Percentiles rank a stretch among this genome's conserved stretches.
These are phyloP conservation scores for Drymodes brunneopygia DNA, from an alignment of 2,113 vertebrate species.

Conservation along the genomic window DNA sequence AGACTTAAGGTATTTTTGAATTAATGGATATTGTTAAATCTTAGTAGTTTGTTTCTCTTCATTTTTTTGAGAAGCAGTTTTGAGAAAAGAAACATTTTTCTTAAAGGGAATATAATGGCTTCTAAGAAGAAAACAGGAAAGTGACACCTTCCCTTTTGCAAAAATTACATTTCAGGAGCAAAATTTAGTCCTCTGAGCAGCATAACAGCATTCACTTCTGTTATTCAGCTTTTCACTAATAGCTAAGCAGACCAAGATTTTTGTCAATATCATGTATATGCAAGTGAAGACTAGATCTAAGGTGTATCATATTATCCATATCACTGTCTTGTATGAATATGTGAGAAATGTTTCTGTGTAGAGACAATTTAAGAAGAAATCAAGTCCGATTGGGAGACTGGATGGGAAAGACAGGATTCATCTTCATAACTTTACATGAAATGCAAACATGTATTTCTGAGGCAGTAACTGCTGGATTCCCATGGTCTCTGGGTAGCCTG, in stretches of 20 bases:
- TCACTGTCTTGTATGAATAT: not conserved
- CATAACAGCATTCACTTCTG: not conserved
- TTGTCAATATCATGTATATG: not conserved
- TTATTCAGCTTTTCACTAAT: not conserved
- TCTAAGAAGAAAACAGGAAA: not conserved
- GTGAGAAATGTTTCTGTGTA: not conserved
- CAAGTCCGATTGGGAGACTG: not conserved
- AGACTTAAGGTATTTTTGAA: not conserved
- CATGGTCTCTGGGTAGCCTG: not conserved
- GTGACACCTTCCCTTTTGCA: not conserved
- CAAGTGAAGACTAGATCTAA: not conserved
- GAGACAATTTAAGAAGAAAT: not conserved
- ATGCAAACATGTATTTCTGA: not conserved
- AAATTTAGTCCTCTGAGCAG: not conserved
- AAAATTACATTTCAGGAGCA: not conserved
- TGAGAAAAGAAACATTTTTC: not conserved
- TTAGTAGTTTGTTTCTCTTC: not conserved
- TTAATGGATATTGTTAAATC: not conserved
- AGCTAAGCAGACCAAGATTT: not conserved
- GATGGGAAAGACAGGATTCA: not conserved
- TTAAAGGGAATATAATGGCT: not conserved
- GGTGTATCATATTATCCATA: not conserved
- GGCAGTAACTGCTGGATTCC: not conserved
- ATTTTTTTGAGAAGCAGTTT: not conserved
- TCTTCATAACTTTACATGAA: not conserved